Percentiles rank a stretch among this genome's conserved stretches.
These are phyloP conservation scores for Xyliphius kryptos DNA, from an alignment of 2,113 vertebrate genomes.

Conservation along the genomic window DNA sequence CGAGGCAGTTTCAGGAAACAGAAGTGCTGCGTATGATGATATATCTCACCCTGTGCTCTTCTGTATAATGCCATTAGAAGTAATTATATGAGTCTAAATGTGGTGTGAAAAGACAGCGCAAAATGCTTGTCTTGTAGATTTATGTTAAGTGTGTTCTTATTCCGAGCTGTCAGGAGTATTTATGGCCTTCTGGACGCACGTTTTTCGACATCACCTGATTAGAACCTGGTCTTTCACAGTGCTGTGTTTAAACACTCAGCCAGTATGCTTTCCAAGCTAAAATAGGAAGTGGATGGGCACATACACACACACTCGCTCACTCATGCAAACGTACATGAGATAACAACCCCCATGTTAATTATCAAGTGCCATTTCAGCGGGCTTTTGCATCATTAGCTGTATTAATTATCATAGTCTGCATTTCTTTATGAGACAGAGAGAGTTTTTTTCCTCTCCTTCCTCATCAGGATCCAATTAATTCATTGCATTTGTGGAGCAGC, in stretches of 20 bases:
- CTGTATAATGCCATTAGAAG: conserved; percentile 56
- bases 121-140: conserved; percentile 46
- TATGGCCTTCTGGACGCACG: conserved; percentile 47
- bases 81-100: conserved; percentile 60
- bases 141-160: conserved; percentile 51
- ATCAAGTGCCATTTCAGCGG: conserved; percentile 64
- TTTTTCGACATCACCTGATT: conserved; percentile 50
- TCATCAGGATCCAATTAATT: conserved; percentile 76
- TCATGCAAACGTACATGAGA: conserved; percentile 46
- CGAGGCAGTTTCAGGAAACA: conserved; percentile 34
- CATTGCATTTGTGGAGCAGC: conserved; percentile 71
- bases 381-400: conserved; percentile 67
- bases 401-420: conserved; percentile 69
- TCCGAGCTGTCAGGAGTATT: conserved; percentile 29
- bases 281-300: conserved; percentile 47
- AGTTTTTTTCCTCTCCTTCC: conserved; percentile 47
- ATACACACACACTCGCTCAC: too few species aligned
- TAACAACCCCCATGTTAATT: conserved; percentile 54
- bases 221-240: conserved; percentile 41
- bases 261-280: too few species aligned
- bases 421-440: conserved; percentile 65
- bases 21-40: conserved; percentile 48
- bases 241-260: conserved; percentile 32
- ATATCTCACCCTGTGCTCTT: conserved; percentile 40
- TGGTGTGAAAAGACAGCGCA: too few species aligned